Percentiles rank a stretch among this genome's conserved stretches.
Evolutionary conservation across 2,113 vertebrate species (phyloP).

Genomic region (Oceanites oceanicus): DNA sequence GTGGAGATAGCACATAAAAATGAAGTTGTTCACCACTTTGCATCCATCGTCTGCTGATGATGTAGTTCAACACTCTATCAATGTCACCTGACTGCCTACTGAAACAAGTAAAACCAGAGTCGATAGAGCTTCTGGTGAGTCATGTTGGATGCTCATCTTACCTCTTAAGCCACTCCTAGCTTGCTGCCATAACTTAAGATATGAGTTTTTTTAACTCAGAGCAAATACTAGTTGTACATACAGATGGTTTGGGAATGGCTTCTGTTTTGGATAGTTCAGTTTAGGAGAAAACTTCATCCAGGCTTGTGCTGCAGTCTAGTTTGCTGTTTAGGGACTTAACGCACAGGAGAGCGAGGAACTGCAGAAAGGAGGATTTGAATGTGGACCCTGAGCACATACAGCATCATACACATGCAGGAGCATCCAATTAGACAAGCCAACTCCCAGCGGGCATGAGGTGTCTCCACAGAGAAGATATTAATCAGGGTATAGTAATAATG

Average conservation of each 20-base stretch:
- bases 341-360: neutral
- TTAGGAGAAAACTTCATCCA: neutral
- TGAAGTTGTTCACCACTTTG: neutral
- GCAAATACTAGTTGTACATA: neutral
- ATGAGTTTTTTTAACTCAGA: neutral
- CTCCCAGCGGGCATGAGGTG: accelerated
- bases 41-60: neutral
- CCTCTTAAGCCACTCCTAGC: neutral
- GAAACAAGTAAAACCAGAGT: neutral
- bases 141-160: neutral
- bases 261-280: neutral
- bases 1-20: neutral
- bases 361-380: neutral
- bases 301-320: neutral
- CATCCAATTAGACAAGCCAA: neutral
- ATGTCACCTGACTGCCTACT: neutral
- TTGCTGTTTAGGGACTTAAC: neutral
- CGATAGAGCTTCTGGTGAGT: neutral
- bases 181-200: neutral
- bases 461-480: neutral
- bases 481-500: neutral
- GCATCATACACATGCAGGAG: neutral
- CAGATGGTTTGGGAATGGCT: neutral
- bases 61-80: neutral
- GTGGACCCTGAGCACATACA: neutral